A percentile compares a stretch with the other conserved stretches of the same genome.
Evolutionary conservation across 2,113 vertebrate species (phyloP).

Genomic region (Microtus richardsoni): DNA sequence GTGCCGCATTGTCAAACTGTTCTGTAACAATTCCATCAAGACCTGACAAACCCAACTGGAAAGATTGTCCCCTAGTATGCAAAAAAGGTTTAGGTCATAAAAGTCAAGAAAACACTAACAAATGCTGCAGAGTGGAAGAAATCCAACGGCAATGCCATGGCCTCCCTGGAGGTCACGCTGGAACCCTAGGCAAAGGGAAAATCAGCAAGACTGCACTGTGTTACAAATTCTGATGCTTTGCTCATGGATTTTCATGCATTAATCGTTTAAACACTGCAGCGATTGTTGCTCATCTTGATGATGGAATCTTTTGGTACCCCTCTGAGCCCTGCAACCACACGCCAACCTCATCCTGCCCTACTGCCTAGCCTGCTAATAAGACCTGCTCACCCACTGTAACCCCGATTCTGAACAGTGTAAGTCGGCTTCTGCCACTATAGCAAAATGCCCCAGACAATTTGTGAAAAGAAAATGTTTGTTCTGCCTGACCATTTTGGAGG

Average conservation of each 20-base stretch:
- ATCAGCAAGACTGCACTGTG: neutral
- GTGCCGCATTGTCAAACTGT: neutral
- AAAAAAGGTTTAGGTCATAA: neutral
- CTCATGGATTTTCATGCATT: neutral
- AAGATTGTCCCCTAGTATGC: neutral
- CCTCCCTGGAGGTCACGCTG: neutral
- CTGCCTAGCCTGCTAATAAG: neutral
- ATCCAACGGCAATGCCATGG: neutral
- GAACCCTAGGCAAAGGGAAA: neutral
- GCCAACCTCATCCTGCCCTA: neutral
- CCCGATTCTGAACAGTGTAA: neutral
- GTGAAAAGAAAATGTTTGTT: neutral
- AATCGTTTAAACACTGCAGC: neutral
- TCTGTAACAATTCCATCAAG: neutral
- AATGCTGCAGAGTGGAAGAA: neutral
- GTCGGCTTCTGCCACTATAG: neutral
- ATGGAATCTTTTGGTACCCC: neutral
- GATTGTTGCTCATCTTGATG: neutral
- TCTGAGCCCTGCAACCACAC: neutral
- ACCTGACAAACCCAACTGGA: neutral
- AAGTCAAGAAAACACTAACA: neutral
- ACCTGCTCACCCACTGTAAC: neutral
- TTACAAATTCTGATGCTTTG: neutral
- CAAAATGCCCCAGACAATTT: neutral
- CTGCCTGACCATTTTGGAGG: neutral